Evolutionary conservation across 2,113 vertebrate genomes (phyloP).

Genomic region (Nymphicus hollandicus): DNA sequence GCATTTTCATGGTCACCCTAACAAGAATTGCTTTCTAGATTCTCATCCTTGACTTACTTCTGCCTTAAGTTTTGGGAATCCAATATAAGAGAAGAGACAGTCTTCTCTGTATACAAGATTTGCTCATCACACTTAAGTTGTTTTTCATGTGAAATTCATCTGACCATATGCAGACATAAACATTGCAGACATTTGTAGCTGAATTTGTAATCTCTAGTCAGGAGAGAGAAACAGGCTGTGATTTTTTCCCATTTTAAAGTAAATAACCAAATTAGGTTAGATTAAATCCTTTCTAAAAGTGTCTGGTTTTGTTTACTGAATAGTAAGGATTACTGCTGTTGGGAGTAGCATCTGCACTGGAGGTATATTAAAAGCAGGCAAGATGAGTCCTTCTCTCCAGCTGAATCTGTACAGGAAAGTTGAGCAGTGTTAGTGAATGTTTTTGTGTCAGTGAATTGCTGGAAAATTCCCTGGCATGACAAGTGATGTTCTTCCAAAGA

Average conservation of each 20-base stretch:
- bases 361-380: neutral
- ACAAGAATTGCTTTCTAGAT: neutral
- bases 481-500: neutral
- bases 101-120: neutral
- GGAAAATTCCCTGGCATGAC: neutral
- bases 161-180: neutral
- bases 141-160: neutral
- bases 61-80: neutral
- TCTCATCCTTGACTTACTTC: neutral
- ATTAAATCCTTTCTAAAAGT: neutral
- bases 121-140: neutral
- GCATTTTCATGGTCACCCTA: neutral
- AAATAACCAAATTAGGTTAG: neutral
- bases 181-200: neutral
- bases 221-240: neutral
- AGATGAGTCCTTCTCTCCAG: neutral
- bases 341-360: neutral
- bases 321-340: neutral
- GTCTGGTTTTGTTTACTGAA: neutral
- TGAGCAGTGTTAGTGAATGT: neutral
- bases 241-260: neutral
- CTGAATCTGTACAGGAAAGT: neutral
- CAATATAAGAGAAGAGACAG: neutral
- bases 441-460: neutral
- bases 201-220: neutral